Evolutionary conservation across 2,797 vertebrate genomes (phyloP).

Genomic region (Cuniculus paca): DNA sequence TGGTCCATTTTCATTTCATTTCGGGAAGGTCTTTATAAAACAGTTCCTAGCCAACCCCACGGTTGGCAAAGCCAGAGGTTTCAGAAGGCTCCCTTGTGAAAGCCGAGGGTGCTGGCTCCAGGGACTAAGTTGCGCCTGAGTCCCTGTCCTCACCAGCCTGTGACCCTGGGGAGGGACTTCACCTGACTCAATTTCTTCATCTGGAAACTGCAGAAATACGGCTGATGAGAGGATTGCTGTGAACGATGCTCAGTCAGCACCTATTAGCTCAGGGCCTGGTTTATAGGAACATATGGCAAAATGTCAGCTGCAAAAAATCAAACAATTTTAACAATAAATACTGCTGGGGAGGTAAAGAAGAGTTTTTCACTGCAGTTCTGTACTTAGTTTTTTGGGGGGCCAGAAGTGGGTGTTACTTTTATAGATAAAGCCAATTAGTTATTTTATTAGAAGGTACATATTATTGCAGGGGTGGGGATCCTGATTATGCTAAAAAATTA

Average conservation of each 20-base stretch:
- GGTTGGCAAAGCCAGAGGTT: not conserved
- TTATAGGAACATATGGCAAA: not conserved
- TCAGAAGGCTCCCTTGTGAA: not conserved
- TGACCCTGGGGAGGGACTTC: not conserved
- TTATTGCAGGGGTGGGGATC: not conserved
- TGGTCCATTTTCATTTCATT: conserved; percentile 66
- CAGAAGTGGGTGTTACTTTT: not conserved
- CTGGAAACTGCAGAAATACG: not conserved
- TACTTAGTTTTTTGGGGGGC: not conserved
- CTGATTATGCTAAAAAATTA: not conserved
- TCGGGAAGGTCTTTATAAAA: conserved; percentile 4
- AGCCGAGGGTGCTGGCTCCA: not conserved
- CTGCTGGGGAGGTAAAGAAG: not conserved
- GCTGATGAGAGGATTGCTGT: not conserved
- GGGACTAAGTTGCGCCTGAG: not conserved
- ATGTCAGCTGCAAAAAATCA: not conserved
- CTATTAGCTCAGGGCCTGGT: not conserved
- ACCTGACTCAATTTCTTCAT: not conserved
- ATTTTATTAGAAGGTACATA: not conserved
- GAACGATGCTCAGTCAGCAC: not conserved
- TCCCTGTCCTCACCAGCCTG: not conserved
- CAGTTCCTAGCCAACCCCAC: not conserved
- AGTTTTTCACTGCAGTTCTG: not conserved
- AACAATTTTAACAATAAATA: not conserved
- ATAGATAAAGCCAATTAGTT: not conserved